phyloP scores from a whole-genome alignment of 2,888 invertebrate species.

The Leptinotarsa peninsularis region DNA sequence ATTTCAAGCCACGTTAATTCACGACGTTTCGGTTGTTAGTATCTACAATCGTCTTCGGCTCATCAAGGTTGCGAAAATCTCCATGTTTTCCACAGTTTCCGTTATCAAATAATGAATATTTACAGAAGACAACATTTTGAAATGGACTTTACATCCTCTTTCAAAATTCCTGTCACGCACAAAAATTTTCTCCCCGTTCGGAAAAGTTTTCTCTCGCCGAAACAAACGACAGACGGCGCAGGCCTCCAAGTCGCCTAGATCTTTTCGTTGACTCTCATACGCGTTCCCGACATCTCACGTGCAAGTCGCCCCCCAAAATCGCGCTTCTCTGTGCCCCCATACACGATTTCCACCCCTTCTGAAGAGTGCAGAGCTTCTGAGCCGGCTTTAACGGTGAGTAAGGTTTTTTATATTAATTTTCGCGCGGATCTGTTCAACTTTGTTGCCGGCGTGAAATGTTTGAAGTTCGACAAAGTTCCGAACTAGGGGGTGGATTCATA shows the following conservation, averaged over 20 bases:
- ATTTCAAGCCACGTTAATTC: too few species aligned
- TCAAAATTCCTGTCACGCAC: conserved; percentile 19
- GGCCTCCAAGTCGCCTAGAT: neutral
- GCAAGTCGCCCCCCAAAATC: neutral
- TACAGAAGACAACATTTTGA: too few species aligned
- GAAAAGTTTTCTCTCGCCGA: neutral
- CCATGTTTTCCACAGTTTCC: too few species aligned
- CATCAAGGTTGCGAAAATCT: too few species aligned
- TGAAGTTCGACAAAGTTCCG: neutral
- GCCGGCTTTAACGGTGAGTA: neutral
- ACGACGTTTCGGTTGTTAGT: too few species aligned
- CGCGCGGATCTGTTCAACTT: neutral
- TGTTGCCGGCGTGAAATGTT: neutral
- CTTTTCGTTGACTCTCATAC: neutral
- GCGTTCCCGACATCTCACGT: neutral
- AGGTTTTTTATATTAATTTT: neutral
- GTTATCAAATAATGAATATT: too few species aligned
- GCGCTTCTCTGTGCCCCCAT: neutral
- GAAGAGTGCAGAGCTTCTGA: neutral
- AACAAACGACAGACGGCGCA: neutral
- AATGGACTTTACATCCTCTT: too few species aligned
- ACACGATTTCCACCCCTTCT: neutral
- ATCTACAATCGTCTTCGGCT: too few species aligned
- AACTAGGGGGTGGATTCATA: neutral
- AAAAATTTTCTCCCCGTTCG: neutral